Evolutionary conservation across 2,797 vertebrate genomes (phyloP), one percentile per base, ranked within the genome.

Genomic region (Peromyscus nudipes): DNA sequence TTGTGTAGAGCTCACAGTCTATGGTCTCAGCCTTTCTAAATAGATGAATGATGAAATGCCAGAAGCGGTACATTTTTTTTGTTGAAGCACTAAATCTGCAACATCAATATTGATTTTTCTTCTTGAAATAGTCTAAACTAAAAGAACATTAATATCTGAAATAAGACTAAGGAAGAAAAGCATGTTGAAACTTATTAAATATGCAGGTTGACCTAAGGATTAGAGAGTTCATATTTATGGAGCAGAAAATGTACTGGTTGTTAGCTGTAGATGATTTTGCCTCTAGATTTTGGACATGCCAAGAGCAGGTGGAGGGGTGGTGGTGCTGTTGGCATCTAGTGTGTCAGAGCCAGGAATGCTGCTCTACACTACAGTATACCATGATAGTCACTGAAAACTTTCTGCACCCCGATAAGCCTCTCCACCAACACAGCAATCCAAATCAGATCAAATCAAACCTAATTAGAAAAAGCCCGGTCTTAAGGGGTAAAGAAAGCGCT

Each of bases 131-230:
- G 9, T 91, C 82, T 96, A 91, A 88, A 85, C n/a, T 92, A 88
- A 55, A 73, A 67, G 62, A 92, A 14, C 95, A 76, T 79, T 89
- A 84, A 31, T 87, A 43, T 86, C 34, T 31, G 19, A 89, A 96
- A 84, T 94, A 92, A 83, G 67, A 86, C 60, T 95, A 81, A 95
- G 60, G 86, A 64, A 92, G 29, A 71, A 86, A 92, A 52, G 31
- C n/a, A 29, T 65, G 34, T 89, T 92, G 75, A 82, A 95, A 92
- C n/a, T 85, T n/a, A 84, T 75, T 91, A 85, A 40, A 60, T 76
- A 69, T 43, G 5, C 31, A 85, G 57, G 8, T 25, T 94, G 52
- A 77, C 17, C 1, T 86, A 83, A 80, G n/a, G 64, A 40, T 79
- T 91, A 64, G 73, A 67, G n/a, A 83, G 31, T 92, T 83, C 85